These are phyloP conservation scores for Sarcophaga peregrina DNA, from an alignment of 1,140 invertebrate genomes.

Conservation along the genomic window DNA sequence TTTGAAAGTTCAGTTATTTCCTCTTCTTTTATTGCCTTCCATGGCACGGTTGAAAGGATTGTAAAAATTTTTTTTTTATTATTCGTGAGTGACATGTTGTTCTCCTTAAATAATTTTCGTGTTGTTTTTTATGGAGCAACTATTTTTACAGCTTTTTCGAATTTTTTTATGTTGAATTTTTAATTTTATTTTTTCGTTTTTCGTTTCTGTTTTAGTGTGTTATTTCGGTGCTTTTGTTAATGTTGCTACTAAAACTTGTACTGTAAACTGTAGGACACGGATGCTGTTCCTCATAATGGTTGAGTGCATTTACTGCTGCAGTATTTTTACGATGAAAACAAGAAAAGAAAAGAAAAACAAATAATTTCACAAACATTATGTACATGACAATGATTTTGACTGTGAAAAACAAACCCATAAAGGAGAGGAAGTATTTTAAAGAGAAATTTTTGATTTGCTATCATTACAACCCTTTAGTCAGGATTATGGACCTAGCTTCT, in stretches of 20 bases:
- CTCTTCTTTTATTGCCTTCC: too few relatives aligned
- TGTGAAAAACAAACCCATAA: too few relatives aligned
- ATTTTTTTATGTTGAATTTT: too few relatives aligned
- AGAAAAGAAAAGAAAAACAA: neutral
- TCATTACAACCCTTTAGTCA: too few relatives aligned
- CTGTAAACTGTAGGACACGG: neutral
- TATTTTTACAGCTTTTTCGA: neutral
- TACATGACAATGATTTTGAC: too few relatives aligned
- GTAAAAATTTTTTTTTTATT: neutral
- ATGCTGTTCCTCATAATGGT: neutral
- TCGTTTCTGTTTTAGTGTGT: too few relatives aligned
- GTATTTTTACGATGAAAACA: neutral
- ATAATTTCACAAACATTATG: too few relatives aligned
- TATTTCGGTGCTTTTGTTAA: neutral
- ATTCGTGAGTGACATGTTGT: neutral
- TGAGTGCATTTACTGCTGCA: conserved; percentile 21
- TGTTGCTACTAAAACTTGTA: neutral
- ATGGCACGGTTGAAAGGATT: neutral
- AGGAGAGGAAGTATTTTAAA: too few relatives aligned
- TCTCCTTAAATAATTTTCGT: neutral
- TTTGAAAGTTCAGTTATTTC: too few relatives aligned
- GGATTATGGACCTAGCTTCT: too few relatives aligned
- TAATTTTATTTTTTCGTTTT: too few relatives aligned
- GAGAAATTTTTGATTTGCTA: too few relatives aligned
- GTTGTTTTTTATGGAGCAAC: neutral